phyloP scores from a whole-genome alignment of 2,797 vertebrate genomes.

The Delichon dasypus region DNA sequence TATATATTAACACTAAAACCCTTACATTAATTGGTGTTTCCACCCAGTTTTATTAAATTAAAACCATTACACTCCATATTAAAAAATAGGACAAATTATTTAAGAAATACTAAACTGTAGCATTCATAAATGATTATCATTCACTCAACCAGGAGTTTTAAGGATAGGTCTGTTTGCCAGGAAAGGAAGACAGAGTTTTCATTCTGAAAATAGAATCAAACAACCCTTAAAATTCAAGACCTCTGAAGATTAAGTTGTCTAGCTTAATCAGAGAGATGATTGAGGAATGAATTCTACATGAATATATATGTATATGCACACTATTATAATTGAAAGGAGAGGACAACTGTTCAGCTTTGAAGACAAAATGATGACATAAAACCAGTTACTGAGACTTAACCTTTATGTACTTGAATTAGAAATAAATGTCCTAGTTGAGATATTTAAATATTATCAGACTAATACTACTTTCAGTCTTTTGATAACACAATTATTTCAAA shows the following conservation, averaged over 20 bases:
- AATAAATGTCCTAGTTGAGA: neutral
- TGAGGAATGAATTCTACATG: neutral
- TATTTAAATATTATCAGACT: neutral
- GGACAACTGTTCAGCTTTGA: neutral
- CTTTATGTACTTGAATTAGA: neutral
- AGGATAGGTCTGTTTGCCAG: neutral
- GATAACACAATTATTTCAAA: neutral
- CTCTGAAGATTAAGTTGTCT: neutral
- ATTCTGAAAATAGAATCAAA: slow-evolving; percentile 25
- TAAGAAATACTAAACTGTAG: neutral
- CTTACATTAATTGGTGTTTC: no score
- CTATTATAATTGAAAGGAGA: neutral
- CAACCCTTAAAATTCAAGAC: neutral
- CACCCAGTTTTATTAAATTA: no score
- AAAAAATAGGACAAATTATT: slow-evolving; percentile 12
- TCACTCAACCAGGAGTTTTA: neutral
- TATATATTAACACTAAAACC: no score
- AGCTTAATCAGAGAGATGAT: neutral
- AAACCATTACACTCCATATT: neutral
- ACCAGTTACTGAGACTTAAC: neutral
- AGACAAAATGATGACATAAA: neutral
- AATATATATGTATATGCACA: neutral
- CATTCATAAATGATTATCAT: neutral
- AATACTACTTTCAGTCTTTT: neutral
- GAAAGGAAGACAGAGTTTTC: neutral